These are phyloP conservation scores for Grammomys dolichurus DNA, from an alignment of 2,113 vertebrate species.

Conservation along the genomic window DNA sequence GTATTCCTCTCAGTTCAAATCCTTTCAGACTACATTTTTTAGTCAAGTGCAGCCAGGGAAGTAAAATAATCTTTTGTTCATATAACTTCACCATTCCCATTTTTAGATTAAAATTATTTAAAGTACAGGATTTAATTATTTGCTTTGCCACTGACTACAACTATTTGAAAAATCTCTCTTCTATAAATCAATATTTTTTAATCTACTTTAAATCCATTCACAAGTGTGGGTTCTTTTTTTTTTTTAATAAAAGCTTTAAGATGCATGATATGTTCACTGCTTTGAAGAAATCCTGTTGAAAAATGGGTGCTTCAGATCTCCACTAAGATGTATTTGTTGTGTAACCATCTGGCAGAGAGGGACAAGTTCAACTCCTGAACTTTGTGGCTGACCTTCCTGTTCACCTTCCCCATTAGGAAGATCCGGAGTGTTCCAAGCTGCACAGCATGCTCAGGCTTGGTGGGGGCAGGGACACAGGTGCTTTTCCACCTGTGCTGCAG, in stretches of 20 bases:
- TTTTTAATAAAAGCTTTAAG: neutral
- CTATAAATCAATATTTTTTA: neutral
- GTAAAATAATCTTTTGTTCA: neutral
- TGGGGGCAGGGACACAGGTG: neutral
- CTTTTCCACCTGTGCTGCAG: neutral
- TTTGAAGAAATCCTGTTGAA: conserved; percentile 68
- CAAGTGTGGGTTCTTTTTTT: neutral
- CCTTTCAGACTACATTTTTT: neutral
- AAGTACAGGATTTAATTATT: neutral
- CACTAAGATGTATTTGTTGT: neutral
- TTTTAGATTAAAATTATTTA: neutral
- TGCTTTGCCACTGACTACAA: neutral
- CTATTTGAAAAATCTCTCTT: neutral
- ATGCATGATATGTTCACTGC: neutral
- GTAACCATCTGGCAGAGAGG: conserved; percentile 36
- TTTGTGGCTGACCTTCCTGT: neutral
- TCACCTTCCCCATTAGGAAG: neutral
- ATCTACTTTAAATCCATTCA: conserved; percentile 3
- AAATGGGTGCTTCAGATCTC: conserved; percentile 36
- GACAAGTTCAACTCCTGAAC: conserved; percentile 48
- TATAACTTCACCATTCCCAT: neutral
- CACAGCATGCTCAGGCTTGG: rapidly evolving
- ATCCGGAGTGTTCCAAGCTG: neutral
- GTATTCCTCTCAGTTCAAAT: neutral
- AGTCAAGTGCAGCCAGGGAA: neutral